Evolutionary conservation across 2,113 vertebrate species (phyloP), one percentile per base, ranked within the genome.

Genomic region (Uria lomvia): DNA sequence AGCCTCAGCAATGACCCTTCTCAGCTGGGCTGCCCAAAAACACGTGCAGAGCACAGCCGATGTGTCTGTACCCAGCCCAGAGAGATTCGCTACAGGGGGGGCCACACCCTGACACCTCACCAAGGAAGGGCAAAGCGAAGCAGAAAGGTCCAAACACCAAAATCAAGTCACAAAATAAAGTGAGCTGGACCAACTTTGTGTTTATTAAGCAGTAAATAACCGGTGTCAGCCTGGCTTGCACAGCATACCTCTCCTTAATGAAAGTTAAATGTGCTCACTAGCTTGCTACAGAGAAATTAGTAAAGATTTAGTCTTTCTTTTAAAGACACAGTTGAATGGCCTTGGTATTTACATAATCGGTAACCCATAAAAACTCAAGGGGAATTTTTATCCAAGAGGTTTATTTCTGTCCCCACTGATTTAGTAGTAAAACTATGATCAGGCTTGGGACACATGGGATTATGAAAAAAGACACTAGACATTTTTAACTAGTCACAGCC

Each of bases 231-330:
- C 15, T 65, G 73, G 40, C 27, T 90, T 72, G 40, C 0, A 1
- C n/a, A 22, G 26, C 45, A 19, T 22, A 34, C 3, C 0, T 1
- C 73, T 73, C 56, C 58, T 84, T 67, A 86, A 58, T 52, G 62
- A 52, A 77, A 15, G 30, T 42, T 59, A n/a, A 66, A 72, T 50
- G 21, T 0, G 0, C 53, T 73, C 4, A 2, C 50, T 36, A 38
- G 32, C n/a, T 74, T 90, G 40, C 55, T 60, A 52, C 34, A 75
- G 62, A 9, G 20, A 50, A 8, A 80, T 49, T n/a, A 79, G 58
- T 52, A 78, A 90, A 95, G 47, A 89, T 94, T 94, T 92, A 91
- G n/a, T 52, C 18, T 90, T 71, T 86, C 47, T 89, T 73, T 66
- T 55, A 59, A 94, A 59, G 38, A 49, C 13, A 16, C 13, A 36